Base-by-base conservation (phyloP, 2,113 vertebrate species). In the Catagonus wagneri region DNA sequence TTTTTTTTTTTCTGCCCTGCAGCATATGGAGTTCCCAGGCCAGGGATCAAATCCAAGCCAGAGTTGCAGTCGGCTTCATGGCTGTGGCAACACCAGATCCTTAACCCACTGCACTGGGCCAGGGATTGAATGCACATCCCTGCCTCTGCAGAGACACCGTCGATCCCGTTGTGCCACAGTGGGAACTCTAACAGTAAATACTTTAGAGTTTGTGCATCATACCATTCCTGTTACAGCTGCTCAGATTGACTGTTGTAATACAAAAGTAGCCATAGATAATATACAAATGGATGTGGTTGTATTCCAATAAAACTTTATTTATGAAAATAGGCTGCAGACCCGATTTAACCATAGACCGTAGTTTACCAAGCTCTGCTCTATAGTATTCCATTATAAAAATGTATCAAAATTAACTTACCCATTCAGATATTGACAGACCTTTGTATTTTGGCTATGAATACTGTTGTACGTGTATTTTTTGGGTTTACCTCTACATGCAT, bases 381-480 rank as follows among this genome's bases (percentile, higher is more conserved):
- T 83, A 78, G n/a, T 89, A 86, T 86, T 96, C 34, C 36, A 66
- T 91, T 86, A 23, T 94, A 79, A 75, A 52, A 69, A 3, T 93
- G 32, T 79, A 75, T 74, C 36, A 78, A 23, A 93, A 58, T 93
- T 89, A 71, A 54, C 22, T 34, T 56, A 65, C 1, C 10, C 20
- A 76, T 92, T 95, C 10, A 87, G 6, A 74, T 87, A 87, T 17
- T 87, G 52, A 9, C 60, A 63, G 10, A 78, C 27, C 39, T 96
- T 89, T 96, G 0, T 4, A 20, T 68, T 72, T 80, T 86, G 56
- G 2, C 29, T 83, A 11, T 61, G 63, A 87, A 83, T n/a, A 52
- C 22, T 68, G 12, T 50, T 60, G 10, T 61, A 65, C 32, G n/a
- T 96, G 16, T 91, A n/a, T 34, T 84, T 89, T 72, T 96, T n/a